Conservation (phyloP, 1,140 invertebrate genomes). For the Magallana gigas region DNA sequence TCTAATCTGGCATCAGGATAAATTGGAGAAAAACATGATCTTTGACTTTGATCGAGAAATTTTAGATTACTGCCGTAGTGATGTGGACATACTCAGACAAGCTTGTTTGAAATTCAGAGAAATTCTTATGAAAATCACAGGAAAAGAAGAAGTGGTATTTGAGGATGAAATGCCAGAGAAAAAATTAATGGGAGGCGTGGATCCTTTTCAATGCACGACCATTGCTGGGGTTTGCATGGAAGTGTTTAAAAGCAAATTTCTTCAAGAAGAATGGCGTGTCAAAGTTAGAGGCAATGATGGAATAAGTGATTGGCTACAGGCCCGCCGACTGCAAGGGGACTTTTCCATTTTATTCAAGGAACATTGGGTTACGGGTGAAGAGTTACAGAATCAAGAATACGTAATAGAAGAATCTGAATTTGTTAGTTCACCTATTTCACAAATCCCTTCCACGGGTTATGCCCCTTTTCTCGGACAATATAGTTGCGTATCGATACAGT, state of each 20-base stretch:
- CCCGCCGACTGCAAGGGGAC: neutral
- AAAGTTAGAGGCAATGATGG: slow-evolving; percentile 15
- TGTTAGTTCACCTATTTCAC: slow-evolving; percentile 31
- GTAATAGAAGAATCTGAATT: slow-evolving; percentile 40
- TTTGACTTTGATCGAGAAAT: slow-evolving; percentile 54
- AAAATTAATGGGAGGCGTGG: slow-evolving; percentile 16
- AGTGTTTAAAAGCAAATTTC: slow-evolving; percentile 52
- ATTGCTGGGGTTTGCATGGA: slow-evolving; percentile 56
- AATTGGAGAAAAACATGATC: neutral
- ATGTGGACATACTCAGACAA: slow-evolving; percentile 52
- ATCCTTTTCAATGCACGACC: slow-evolving; percentile 57
- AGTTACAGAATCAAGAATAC: neutral
- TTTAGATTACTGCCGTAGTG: slow-evolving; percentile 43
- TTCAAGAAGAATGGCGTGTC: slow-evolving; percentile 52
- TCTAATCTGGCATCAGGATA: slow-evolving; percentile 50
- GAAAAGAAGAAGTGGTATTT: neutral
- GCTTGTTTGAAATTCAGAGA: slow-evolving; percentile 52
- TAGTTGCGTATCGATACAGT: slow-evolving; percentile 30
- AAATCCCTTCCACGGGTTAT: slow-evolving; percentile 38
- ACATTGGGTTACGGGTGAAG: slow-evolving; percentile 25
- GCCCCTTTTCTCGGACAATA: neutral
- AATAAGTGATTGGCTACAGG: neutral
- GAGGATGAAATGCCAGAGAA: slow-evolving; percentile 32
- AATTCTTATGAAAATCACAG: slow-evolving; percentile 46
- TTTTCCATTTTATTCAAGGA: slow-evolving; percentile 21